phyloP scores from a whole-genome alignment of 2,888 invertebrate genomes.

The Morpho deidamia region DNA sequence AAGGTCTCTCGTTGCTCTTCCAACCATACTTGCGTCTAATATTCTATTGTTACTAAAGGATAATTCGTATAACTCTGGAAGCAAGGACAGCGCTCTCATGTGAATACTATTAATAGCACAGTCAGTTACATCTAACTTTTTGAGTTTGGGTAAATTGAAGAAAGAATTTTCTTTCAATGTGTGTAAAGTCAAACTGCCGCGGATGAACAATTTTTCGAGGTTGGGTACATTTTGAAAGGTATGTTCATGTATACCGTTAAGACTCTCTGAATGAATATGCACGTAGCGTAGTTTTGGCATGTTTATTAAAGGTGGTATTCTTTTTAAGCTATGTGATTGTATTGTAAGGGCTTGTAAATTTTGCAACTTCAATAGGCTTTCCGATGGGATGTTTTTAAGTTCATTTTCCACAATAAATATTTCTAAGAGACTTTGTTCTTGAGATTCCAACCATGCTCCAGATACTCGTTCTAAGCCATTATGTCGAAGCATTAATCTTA shows the following conservation, averaged over 20 bases:
- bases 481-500: conserved; percentile 89
- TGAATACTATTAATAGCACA: conserved; percentile 89
- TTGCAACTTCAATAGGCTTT: conserved; percentile 85
- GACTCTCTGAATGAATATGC: conserved; percentile 83
- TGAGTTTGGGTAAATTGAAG: conserved; percentile 82
- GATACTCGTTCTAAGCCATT: conserved; percentile 90
- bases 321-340: conserved; percentile 86
- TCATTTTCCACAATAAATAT: conserved; percentile 91
- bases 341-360: conserved; percentile 90
- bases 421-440: conserved; percentile 88
- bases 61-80: conserved; percentile 84
- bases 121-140: conserved; percentile 85
- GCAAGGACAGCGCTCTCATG: conserved; percentile 84
- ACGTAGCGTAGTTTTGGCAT: conserved; percentile 85
- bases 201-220: conserved; percentile 86
- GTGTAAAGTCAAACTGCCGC: conserved; percentile 82
- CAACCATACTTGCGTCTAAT: conserved; percentile 88
- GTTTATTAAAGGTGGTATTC: conserved; percentile 85
- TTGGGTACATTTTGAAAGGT: conserved; percentile 84
- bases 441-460: conserved; percentile 87
- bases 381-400: conserved; percentile 86
- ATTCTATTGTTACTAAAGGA: conserved; percentile 85
- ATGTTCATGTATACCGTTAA: conserved; percentile 82
- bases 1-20: conserved; percentile 86
- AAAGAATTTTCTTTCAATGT: conserved; percentile 86